These are phyloP conservation scores for Myocastor coypus DNA, from an alignment of 2,113 vertebrate genomes.

Conservation along the genomic window DNA sequence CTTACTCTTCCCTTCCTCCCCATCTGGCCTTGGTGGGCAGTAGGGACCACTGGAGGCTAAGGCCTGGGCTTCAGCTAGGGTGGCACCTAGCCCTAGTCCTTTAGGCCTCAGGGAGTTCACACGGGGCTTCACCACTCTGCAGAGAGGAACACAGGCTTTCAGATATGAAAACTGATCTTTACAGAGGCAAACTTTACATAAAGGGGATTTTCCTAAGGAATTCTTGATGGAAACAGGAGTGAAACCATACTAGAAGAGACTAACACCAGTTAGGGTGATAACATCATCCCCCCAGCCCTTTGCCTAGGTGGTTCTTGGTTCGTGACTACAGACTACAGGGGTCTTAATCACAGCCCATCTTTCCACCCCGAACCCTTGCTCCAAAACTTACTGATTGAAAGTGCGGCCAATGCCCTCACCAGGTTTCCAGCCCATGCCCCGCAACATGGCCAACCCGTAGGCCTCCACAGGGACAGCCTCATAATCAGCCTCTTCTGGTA, in stretches of 20 bases:
- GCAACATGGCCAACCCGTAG: slow-evolving; percentile 94
- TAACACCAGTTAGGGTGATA: background rate
- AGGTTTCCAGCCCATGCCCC: slow-evolving; percentile 95
- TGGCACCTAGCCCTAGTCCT: slow-evolving; percentile 92
- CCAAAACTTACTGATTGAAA: slow-evolving; percentile 91
- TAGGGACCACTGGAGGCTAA: slow-evolving; percentile 83
- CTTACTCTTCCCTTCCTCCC: slow-evolving; percentile 67
- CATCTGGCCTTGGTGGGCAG: slow-evolving; percentile 74
- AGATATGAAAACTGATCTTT: background rate
- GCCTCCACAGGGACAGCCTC: slow-evolving; percentile 92
- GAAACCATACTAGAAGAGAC: slow-evolving; percentile 4
- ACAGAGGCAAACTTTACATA: slow-evolving; percentile 31
- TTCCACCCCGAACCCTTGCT: background rate
- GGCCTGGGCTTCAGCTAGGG: slow-evolving; percentile 87
- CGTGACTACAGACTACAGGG: background rate
- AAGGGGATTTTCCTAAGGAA: background rate
- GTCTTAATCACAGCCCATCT: background rate
- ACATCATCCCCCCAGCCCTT: background rate
- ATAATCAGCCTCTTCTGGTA: slow-evolving; percentile 93
- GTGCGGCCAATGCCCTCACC: slow-evolving; percentile 93
- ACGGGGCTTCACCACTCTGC: slow-evolving; percentile 91
- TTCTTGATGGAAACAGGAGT: slow-evolving; percentile 10
- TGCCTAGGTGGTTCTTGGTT: slow-evolving; percentile 10
- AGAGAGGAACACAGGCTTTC: slow-evolving; percentile 4
- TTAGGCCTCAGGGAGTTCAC: slow-evolving; percentile 91